Conservation (phyloP, 1,140 invertebrate species). For the Cephus cinctus region DNA sequence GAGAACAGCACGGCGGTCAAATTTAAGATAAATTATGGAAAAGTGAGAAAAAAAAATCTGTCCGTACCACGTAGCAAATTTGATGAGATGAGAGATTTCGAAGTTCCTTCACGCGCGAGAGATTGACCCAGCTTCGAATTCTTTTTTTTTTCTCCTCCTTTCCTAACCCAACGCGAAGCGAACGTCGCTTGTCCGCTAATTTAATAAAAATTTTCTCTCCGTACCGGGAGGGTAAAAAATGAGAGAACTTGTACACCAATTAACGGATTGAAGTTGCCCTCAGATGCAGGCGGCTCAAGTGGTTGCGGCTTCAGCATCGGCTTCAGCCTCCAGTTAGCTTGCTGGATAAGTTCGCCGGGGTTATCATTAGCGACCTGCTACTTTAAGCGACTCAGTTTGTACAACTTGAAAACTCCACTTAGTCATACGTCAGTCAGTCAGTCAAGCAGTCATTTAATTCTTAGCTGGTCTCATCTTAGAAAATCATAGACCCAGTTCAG, state of each 20-base stretch:
- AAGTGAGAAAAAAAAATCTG: not conserved
- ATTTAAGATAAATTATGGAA: too few species aligned
- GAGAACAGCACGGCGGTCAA: not conserved
- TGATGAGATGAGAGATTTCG: slow-evolving; percentile 17
- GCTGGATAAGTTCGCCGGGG: too few species aligned
- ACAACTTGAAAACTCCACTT: slow-evolving; percentile 20
- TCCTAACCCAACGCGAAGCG: not conserved
- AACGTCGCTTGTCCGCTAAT: slow-evolving; percentile 19
- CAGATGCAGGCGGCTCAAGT: slow-evolving; percentile 40
- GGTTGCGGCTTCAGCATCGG: slow-evolving; percentile 20
- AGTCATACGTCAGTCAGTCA: too few species aligned
- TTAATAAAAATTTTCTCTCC: slow-evolving; percentile 31
- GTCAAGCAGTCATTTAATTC: too few species aligned
- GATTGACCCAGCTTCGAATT: not conserved
- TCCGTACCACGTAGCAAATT: not conserved
- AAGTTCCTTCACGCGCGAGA: slow-evolving; percentile 30
- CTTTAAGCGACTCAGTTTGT: slow-evolving; percentile 18
- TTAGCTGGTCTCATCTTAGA: too few species aligned
- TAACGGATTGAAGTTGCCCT: slow-evolving; percentile 45
- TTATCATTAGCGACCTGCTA: slow-evolving; percentile 30
- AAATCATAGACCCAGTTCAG: too few species aligned
- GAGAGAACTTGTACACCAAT: slow-evolving; percentile 43
- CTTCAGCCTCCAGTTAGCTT: too few species aligned
- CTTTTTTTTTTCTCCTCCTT: not conserved
- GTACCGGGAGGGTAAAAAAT: too few species aligned